Evolutionary conservation across 1,140 invertebrate genomes (phyloP).

Genomic region (Condylostylus longicornis): DNA sequence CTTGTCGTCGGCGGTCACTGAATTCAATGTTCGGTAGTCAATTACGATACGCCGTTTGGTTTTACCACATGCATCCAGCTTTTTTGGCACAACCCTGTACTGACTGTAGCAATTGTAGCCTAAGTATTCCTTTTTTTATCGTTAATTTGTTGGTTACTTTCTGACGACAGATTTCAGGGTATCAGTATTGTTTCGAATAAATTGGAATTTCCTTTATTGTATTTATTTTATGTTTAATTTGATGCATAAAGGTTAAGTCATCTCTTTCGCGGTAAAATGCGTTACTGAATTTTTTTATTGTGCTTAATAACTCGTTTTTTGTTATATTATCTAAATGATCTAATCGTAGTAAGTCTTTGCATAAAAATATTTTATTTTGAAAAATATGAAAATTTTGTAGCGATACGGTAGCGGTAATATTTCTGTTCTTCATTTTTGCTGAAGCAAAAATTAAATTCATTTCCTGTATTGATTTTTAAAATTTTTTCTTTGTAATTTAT

Average conservation of each 20-base stretch:
- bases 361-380: background rate
- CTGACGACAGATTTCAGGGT: slow-evolving; percentile 8
- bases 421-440: background rate
- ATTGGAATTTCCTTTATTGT: no score
- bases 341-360: background rate
- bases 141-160: slow-evolving; percentile 10
- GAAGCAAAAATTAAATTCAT: background rate
- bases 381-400: background rate
- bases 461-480: background rate
- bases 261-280: background rate
- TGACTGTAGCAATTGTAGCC: slow-evolving; percentile 2
- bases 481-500: background rate
- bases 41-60: slow-evolving; percentile 19
- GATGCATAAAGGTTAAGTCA: background rate
- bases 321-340: no score
- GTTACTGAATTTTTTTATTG: background rate
- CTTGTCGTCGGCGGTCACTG: slow-evolving; percentile 16
- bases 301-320: background rate
- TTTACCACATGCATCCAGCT: slow-evolving; percentile 9
- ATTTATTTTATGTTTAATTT: no score
- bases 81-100: slow-evolving; percentile 9
- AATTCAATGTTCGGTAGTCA: slow-evolving; percentile 28
- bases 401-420: background rate
- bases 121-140: slow-evolving; percentile 4
- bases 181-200: slow-evolving; percentile 10